Percentiles rank a stretch among this genome's conserved stretches.
Conservation (phyloP, 2,797 vertebrate genomes). For the Enteromius thamalakanensis region DNA sequence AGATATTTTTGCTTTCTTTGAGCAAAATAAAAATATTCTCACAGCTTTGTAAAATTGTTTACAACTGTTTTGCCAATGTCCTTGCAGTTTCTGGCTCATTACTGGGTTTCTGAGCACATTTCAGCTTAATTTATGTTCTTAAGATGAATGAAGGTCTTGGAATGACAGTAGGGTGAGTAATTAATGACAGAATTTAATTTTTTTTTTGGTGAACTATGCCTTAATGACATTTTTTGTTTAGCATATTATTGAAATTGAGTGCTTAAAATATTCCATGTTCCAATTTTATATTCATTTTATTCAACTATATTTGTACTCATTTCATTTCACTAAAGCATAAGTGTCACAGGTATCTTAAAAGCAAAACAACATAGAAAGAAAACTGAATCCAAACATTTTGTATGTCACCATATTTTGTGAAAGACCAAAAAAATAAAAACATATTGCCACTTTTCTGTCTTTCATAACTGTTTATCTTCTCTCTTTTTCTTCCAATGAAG, state of each 20-base stretch:
- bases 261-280: not conserved
- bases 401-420: not conserved
- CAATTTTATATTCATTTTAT: not conserved
- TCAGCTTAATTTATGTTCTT: not conserved
- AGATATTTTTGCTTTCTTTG: too few relatives aligned
- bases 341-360: not conserved
- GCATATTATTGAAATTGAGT: not conserved
- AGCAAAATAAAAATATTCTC: too few relatives aligned
- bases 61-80: too few relatives aligned
- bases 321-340: not conserved
- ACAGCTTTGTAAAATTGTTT: too few relatives aligned
- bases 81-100: too few relatives aligned
- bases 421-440: not conserved
- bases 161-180: not conserved
- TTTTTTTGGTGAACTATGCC: not conserved
- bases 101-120: too few relatives aligned
- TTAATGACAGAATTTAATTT: not conserved
- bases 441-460: not conserved
- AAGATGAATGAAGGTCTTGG: not conserved
- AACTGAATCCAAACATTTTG: not conserved
- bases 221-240: not conserved
- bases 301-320: not conserved
- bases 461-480: not conserved
- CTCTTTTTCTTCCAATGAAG: not conserved
- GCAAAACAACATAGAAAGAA: not conserved